Evolutionary conservation across 2,888 invertebrate species (phyloP).

Genomic region (Bombylius major): DNA sequence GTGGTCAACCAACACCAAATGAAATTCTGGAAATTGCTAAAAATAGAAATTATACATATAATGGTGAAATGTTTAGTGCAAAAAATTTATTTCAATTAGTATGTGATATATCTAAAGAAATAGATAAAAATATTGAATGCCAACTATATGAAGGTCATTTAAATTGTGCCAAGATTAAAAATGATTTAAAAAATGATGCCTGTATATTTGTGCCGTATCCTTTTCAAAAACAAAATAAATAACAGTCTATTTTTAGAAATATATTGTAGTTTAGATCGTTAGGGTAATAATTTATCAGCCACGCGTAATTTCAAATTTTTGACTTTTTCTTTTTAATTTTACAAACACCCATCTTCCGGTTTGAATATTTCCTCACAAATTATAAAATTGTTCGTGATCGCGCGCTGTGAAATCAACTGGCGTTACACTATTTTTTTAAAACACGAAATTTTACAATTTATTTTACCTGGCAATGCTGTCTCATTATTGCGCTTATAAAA

Average conservation of each 20-base stretch:
- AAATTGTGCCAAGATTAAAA: constrained; percentile 33
- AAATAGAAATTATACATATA: constrained; percentile 53
- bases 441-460: no score
- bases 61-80: constrained; percentile 84
- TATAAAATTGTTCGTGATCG: no score
- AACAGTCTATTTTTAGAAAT: not conserved
- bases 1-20: constrained; percentile 41
- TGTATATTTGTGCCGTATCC: constrained; percentile 43
- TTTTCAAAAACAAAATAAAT: constrained; percentile 22
- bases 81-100: constrained; percentile 47
- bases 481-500: no score
- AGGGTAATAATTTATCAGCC: no score
- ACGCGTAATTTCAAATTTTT: no score
- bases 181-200: constrained; percentile 33
- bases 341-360: no score
- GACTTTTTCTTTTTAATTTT: no score
- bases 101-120: constrained; percentile 16
- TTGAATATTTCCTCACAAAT: no score
- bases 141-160: constrained; percentile 34
- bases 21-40: constrained; percentile 51
- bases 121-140: constrained; percentile 14
- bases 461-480: no score
- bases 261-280: no score
- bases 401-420: no score
- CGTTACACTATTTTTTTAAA: no score